Evolutionary conservation across 1,140 invertebrate genomes (phyloP), one percentile per base, ranked within the genome.

Genomic region (Dysdera silvatica): DNA sequence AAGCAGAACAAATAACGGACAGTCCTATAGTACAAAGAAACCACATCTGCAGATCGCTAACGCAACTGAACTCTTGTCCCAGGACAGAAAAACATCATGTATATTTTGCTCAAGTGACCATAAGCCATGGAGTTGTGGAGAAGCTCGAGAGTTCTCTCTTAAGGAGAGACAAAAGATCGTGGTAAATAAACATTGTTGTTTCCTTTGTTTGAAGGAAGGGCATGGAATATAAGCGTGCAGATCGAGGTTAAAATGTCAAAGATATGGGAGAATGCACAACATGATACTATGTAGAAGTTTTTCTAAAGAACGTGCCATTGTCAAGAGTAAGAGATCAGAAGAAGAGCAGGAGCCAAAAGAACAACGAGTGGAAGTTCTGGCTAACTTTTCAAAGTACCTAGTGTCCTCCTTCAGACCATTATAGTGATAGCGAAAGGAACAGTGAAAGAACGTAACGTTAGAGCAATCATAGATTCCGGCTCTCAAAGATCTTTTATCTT

Each of bases 211-310:
- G 7, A 58, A 14, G 32, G 31, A 32, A 4, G 18, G 31, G n/a
- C 18, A 58, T 33, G 28, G 41, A 3, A 31, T 48, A 2, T 20
- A 33, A 4, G 48, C 18, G n/a, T 58, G 29, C 18, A n/a, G n/a
- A 6, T 45, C 43, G n/a, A 58, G n/a, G 31, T 32, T 48, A 2
- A 52, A 52, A 2, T 52, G 58, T 37, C 48, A 41, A 51, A 10
- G 51, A 7, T 52, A 35, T 32, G 58, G 35, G 8, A 41, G 31
- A 14, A 52, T 40, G 43, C 26, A 45, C 1, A 4, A 45, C 18
- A 23, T 52, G 28, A n/a, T 61, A 20, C 43, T 61, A 23, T 61
- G 47, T 10, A 51, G 35, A 61, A 51, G 10, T 23, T 40, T 52
- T 4, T 51, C 28, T 20, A 18, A 5, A 41, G 48, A 40, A 43